Evolutionary conservation across 2,888 invertebrate genomes (phyloP), one percentile per base, ranked within the genome.

Genomic region (Meteorus colon): DNA sequence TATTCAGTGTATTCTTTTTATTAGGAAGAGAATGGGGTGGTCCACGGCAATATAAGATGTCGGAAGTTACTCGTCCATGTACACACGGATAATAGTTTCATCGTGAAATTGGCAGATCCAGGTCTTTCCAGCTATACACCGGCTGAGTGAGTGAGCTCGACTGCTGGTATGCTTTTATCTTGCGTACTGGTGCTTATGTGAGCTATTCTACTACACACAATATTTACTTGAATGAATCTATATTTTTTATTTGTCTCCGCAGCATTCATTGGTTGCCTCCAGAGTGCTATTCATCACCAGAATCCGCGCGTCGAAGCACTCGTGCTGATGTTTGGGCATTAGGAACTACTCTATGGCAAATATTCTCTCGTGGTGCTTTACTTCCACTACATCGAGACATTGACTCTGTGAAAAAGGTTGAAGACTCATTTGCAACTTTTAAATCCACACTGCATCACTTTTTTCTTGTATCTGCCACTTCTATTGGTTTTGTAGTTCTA

Each of bases 231-330:
- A 62, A 27, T 27, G 14, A 29, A 3, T 29, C 29, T 29, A 29
- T 62, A 10, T 3, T 62, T 62, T 14, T 12, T 65, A 8, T 8
- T 37, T 65, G 70, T 45, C 70, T 77, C 82, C 86, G n/a, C 86
- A 97, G 96, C 84, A 92, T 96, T 2, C 96, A 96, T 81, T 98
- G 97, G 97, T 93, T 97, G 86, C 97, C 98, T 0, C 93, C 95
- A 12, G 97, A 97, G 87, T 95, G 94, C 86, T 94, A 95, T 87
- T 88, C 91, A 0, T 94, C 95, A 87, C 91, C 94, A 85, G 92
- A 92, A 84, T 90, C 92, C 81, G 95, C 95, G 16, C 93, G 93
- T 86, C 90, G 91, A 12, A 94, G 94, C 27, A 92, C 92, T 0
- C 92, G 93, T 72, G 95, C 96, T 14, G 98, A 98, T 86, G 93